Evolutionary conservation across 2,888 invertebrate genomes (phyloP).

Genomic region (Acanthosepion esculentum): DNA sequence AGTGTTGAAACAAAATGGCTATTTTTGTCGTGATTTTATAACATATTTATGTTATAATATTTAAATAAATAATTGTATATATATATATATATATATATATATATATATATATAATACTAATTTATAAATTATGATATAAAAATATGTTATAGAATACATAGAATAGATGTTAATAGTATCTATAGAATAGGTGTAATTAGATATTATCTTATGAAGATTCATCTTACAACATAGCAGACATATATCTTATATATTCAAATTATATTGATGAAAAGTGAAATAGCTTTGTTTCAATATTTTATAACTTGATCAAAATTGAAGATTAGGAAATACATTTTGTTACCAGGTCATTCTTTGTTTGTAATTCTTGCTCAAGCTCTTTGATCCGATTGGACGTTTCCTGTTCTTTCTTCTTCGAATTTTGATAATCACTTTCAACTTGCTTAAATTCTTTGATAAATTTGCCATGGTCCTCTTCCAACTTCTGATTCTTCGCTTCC

Average conservation of each 20-base stretch:
- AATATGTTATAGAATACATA: too few species aligned
- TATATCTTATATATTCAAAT: neutral
- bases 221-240: neutral
- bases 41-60: too few species aligned
- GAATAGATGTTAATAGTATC: too few species aligned
- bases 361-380: slow-evolving; percentile 67
- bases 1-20: too few species aligned
- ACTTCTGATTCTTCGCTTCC: slow-evolving; percentile 60
- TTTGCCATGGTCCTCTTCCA: slow-evolving; percentile 68
- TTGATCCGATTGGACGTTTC: slow-evolving; percentile 58
- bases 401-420: slow-evolving; percentile 59
- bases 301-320: neutral
- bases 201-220: too few species aligned
- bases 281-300: neutral
- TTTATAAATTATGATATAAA: too few species aligned
- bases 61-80: too few species aligned
- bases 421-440: slow-evolving; percentile 57
- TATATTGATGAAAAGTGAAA: too few species aligned
- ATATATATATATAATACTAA: too few species aligned
- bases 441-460: slow-evolving; percentile 64
- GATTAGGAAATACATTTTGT: slow-evolving; percentile 48
- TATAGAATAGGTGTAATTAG: too few species aligned
- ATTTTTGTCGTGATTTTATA: too few species aligned
- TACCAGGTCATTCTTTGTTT: slow-evolving; percentile 72
- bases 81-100: too few species aligned